Evolutionary conservation across 2,797 vertebrate species (phyloP).

Genomic region (Micropoecilia bifurca): DNA sequence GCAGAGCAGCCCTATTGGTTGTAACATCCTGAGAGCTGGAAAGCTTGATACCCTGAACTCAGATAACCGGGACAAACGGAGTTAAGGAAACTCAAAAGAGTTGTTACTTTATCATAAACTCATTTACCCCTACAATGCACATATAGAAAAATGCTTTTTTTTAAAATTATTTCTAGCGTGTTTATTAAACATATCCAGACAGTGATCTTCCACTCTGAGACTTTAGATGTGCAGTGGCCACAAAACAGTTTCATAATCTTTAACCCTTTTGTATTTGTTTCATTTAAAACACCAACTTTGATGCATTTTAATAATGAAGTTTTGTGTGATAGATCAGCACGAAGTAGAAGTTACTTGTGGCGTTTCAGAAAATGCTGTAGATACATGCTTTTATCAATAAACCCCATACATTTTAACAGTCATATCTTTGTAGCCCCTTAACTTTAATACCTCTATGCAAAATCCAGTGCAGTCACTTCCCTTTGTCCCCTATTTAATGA

Average conservation of each 20-base stretch:
- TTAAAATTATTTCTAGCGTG: not conserved
- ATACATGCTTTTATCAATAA: not conserved
- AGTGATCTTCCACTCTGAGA: not conserved
- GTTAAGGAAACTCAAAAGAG: conserved; percentile 11
- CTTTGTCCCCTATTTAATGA: not conserved
- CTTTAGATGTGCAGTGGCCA: not conserved
- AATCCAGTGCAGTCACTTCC: not conserved
- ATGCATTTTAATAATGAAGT: not conserved
- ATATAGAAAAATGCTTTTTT: not conserved
- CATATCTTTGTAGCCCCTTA: not conserved
- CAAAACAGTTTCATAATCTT: not conserved
- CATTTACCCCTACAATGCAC: not conserved
- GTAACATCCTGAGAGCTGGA: conserved; percentile 46
- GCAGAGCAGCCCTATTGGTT: conserved; percentile 61
- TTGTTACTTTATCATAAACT: conserved; percentile 13
- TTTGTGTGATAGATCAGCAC: not conserved
- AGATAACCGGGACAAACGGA: conserved; percentile 53
- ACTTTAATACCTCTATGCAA: not conserved
- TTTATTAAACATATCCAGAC: not conserved
- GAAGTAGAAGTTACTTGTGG: not conserved
- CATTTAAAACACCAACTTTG: not conserved
- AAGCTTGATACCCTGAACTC: conserved; percentile 60
- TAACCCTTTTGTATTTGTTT: not conserved
- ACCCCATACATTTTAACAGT: not conserved
- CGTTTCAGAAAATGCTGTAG: not conserved